Conservation (phyloP, 2,888 invertebrate species). For the Entomobrya multifasciata region DNA sequence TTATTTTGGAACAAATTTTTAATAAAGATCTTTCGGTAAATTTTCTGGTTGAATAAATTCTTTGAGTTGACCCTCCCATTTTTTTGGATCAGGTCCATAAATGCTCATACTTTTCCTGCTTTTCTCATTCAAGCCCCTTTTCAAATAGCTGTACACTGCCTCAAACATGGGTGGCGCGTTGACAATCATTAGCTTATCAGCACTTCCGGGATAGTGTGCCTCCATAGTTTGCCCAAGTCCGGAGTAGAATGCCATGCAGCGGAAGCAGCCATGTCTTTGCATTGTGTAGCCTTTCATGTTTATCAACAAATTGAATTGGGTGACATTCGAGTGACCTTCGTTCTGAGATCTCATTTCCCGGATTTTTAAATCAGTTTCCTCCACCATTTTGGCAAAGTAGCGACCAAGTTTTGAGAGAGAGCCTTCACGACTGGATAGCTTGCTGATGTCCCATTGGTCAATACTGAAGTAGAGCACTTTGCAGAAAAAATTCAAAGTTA, state of each 20-base stretch:
- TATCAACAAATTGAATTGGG: background rate
- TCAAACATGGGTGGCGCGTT: slow-evolving; percentile 14
- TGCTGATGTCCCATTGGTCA: background rate
- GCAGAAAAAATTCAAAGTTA: background rate
- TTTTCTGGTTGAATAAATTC: too few relatives aligned
- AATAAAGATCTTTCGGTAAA: too few relatives aligned
- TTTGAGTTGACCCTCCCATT: too few relatives aligned
- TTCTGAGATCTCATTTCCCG: background rate
- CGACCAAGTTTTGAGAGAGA: background rate
- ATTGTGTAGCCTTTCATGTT: slow-evolving; percentile 7
- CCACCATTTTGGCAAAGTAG: slow-evolving; percentile 1
- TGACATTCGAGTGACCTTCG: background rate
- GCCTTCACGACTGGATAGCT: background rate
- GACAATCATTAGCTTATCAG: background rate
- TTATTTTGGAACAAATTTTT: too few relatives aligned
- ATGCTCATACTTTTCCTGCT: background rate
- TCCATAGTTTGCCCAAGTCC: background rate
- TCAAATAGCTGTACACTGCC: background rate
- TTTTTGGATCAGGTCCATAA: background rate
- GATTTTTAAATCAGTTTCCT: background rate
- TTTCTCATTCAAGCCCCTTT: background rate
- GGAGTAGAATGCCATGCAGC: background rate
- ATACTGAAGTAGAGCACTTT: background rate
- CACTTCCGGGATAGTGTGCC: background rate
- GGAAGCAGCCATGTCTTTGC: background rate